Base-by-base conservation (phyloP, 2,888 invertebrate genomes). In the Chaitophorus viminalis region DNA sequence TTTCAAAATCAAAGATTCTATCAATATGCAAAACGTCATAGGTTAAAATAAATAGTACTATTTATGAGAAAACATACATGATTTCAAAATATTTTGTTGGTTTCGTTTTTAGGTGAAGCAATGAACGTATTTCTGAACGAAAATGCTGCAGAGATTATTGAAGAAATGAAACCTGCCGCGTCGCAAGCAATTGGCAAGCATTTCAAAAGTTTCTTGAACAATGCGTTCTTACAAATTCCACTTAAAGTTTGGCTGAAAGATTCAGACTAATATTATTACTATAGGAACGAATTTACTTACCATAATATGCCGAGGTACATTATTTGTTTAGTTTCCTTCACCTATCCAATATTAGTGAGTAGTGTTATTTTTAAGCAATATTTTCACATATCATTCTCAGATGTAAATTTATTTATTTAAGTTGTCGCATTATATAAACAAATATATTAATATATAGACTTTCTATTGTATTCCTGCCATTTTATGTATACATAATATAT, bases 101-200 rank as follows among this genome's bases (percentile, higher is more conserved):
- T 76, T 36, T 46, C 52, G 90, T 72, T 46, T 72, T 68, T 90
- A 95, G 95, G 95, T 70, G 94, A 95, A 91, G 96, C 96, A 0
- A 95, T 96, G 94, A 96, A 96, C 91, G 95, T 95, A 91, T 96
- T 96, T 91, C 92, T 96, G 89, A 96, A 96, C 92, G 95, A 94
- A 91, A 96, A 96, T 90, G 94, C 95, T 0, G 94, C 95, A 78
- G 96, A 96, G 91, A 95, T 96, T 90, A 95, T 96, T 89, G 94
- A 94, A 88, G 96, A 96, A 92, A 95, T 96, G 95, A 93, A 95
- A 90, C 95, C 96, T 3, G 95, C 95, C 0, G 95, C 96, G 0
- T 93, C 94, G 3, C 91, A 93, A 17, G 94, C 95, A 89, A 95
- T 96, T 90, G 94, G 94, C 3, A 94, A 94, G 90, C 94, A 95